These are phyloP conservation scores for Diaphora mendica DNA, from an alignment of 2,888 invertebrate species.

Conservation along the genomic window DNA sequence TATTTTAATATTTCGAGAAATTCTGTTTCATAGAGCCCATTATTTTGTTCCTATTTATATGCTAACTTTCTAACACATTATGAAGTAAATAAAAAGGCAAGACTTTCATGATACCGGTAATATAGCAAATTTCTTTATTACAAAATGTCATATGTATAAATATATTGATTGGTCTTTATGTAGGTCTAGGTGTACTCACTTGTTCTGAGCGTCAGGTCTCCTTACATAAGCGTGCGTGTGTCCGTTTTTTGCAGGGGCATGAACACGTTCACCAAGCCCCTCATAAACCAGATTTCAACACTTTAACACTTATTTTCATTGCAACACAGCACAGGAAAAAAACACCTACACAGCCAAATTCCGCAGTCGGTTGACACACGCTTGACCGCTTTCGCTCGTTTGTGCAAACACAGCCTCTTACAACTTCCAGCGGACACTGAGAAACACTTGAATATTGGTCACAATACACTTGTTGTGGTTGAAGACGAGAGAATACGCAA, in stretches of 20 bases:
- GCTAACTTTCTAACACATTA: constrained; percentile 15
- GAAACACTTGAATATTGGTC: constrained; percentile 44
- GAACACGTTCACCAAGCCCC: constrained; percentile 73
- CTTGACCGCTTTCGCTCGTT: constrained; percentile 79
- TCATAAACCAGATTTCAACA: constrained; percentile 83
- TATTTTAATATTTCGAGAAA: not conserved
- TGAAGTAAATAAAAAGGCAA: not conserved
- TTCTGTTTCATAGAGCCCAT: not conserved
- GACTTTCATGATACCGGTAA: not conserved
- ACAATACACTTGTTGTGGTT: constrained; percentile 42
- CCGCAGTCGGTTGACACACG: constrained; percentile 66
- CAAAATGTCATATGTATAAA: constrained; percentile 5
- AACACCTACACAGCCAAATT: constrained; percentile 78
- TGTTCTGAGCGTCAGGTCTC: constrained; percentile 68
- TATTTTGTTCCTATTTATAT: not conserved
- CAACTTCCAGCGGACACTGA: constrained; percentile 41
- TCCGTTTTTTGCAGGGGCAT: constrained; percentile 75
- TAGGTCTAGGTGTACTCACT: constrained; percentile 69
- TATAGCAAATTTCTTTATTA: constrained; percentile 8
- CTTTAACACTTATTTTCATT: constrained; percentile 83
- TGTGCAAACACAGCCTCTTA: constrained; percentile 68
- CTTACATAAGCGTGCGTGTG: constrained; percentile 81
- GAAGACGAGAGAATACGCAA: constrained; percentile 26
- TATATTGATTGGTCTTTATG: constrained; percentile 31
- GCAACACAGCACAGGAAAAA: constrained; percentile 76